Evolutionary conservation across 1,140 invertebrate genomes (phyloP), one percentile per base, ranked within the genome.

Genomic region (Teleopsis dalmanni): DNA sequence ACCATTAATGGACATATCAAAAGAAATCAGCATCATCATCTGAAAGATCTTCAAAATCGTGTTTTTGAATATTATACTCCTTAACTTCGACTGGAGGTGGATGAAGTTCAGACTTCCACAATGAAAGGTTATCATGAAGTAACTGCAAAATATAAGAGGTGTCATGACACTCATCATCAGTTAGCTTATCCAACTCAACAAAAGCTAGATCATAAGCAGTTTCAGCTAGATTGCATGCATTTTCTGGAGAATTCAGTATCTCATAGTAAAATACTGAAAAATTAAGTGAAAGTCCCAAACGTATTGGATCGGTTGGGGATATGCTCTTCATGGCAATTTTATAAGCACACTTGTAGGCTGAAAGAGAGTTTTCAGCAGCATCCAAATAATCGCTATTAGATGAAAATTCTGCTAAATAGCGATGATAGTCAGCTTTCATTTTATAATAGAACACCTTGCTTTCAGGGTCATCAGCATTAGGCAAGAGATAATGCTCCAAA

Each of bases 141-240:
- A 98, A 83, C 79, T 98, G 95, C 95, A 98, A 98, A 72, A 98
- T 98, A 54, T 97, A 84, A 59, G 95, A 97, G 42, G 92, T 95
- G 81, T 98, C 95, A 80, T 97, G 97, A 80, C 97, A 97, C 72
- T 88, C 93, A 74, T 97, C 94, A 79, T 97, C 94, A 65, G 87
- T 92, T 57, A 98, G 79, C 53, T 91, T 96, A 76, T 97, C 94
- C 60, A 98, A 78, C 75, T 97, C 94, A 43, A 92, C 93, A 74
- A 98, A 97, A 60, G 94, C 94, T 77, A 96, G 93, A 78, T 97
- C 94, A 74, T 97, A 97, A 33, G 94, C 93, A 58, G 90, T 88
- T 77, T 95, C 96, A 51, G 93, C 92, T 57, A 96, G 79, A 69
- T 92, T 85, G 76, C 92, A 96, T 62, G 93, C 93, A 74, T 91